Percentiles rank a stretch among this genome's conserved stretches.
Conservation (phyloP, 2,797 vertebrate species). For the Stomatorhinus walkeri region DNA sequence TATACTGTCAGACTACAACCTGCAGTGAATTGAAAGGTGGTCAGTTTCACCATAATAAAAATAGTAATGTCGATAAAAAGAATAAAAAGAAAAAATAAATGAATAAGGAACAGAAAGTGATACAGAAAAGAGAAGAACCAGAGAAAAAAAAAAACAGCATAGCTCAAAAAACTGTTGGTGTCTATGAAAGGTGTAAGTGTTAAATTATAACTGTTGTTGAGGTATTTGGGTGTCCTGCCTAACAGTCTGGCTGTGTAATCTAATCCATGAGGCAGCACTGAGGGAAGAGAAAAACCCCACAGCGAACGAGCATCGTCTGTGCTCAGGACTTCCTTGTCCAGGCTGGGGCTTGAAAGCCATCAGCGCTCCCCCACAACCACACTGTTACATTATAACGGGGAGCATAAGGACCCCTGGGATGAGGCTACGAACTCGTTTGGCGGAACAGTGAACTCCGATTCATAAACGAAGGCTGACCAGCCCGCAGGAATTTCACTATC, state of each 20-base stretch:
- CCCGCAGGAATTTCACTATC: neutral
- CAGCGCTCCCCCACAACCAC: neutral
- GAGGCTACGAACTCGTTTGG: neutral
- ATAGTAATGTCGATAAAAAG: neutral
- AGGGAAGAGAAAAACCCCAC: neutral
- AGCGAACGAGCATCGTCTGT: neutral
- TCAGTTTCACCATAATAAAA: neutral
- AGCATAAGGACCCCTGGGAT: neutral
- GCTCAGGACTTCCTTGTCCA: neutral
- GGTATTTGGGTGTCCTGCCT: neutral
- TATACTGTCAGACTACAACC: neutral
- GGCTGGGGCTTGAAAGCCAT: neutral
- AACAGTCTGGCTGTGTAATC: neutral
- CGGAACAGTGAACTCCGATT: neutral
- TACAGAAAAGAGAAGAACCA: neutral
- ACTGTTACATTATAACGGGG: neutral
- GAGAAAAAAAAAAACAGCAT: neutral
- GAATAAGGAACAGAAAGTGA: neutral
- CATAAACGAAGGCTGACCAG: neutral
- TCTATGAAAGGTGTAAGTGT: neutral
- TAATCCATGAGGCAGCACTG: neutral
- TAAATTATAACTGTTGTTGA: neutral
- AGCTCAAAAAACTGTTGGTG: neutral
- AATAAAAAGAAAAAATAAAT: neutral
- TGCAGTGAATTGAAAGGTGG: neutral